These are phyloP conservation scores for Ectropis crepuscularia DNA, from an alignment of 2,888 invertebrate species.

Conservation along the genomic window DNA sequence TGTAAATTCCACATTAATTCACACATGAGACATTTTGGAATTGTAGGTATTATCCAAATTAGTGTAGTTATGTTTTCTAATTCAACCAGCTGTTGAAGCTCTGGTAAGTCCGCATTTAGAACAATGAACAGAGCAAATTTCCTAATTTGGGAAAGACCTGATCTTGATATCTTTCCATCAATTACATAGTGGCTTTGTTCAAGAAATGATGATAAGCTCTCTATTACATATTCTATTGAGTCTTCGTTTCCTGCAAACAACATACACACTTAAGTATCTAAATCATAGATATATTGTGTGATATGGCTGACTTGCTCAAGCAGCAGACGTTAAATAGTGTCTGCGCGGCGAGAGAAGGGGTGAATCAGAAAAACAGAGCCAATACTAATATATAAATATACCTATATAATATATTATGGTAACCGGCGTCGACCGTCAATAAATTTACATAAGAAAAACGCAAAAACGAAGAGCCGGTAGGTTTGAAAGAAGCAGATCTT, in stretches of 20 bases:
- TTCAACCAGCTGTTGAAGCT: slow-evolving; percentile 62
- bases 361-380: too few species aligned
- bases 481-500: too few species aligned
- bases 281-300: too few species aligned
- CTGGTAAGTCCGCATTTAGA: slow-evolving; percentile 67
- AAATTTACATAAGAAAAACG: too few species aligned
- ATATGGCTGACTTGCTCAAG: too few species aligned
- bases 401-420: too few species aligned
- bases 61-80: slow-evolving; percentile 64
- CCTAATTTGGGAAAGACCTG: slow-evolving; percentile 48
- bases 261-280: not conserved
- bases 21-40: slow-evolving; percentile 70
- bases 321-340: too few species aligned
- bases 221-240: slow-evolving; percentile 58
- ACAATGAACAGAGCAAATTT: slow-evolving; percentile 70
- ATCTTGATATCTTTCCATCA: slow-evolving; percentile 45
- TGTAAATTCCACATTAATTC: slow-evolving; percentile 71
- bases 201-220: slow-evolving; percentile 58
- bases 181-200: slow-evolving; percentile 57
- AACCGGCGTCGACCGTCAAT: too few species aligned
- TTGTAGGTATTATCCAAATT: slow-evolving; percentile 69
- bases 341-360: too few species aligned
- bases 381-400: too few species aligned
- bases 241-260: slow-evolving; percentile 71
- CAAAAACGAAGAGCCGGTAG: too few species aligned